Evolutionary conservation across 2,797 vertebrate genomes (phyloP).

Genomic region (Paedocypris micromegethes): DNA sequence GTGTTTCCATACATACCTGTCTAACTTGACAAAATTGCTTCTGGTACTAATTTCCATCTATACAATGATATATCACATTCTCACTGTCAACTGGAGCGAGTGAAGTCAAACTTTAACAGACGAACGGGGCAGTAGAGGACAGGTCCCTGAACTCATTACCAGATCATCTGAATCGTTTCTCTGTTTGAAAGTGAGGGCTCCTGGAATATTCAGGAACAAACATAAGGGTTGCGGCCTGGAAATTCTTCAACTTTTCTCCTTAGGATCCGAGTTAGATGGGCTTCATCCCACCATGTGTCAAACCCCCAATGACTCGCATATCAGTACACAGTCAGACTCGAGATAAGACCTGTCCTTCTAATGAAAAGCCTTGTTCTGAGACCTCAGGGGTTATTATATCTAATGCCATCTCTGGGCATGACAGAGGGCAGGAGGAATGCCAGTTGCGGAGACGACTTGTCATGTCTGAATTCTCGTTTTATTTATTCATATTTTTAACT

Average conservation of each 20-base stretch:
- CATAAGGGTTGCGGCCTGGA: slow-evolving; percentile 25
- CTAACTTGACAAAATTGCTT: slow-evolving; percentile 30
- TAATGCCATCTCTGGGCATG: slow-evolving; percentile 22
- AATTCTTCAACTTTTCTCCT: slow-evolving; percentile 20
- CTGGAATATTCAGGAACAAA: slow-evolving; percentile 31
- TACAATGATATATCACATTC: slow-evolving; percentile 33
- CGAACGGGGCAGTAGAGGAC: slow-evolving; percentile 20
- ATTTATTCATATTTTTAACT: slow-evolving; percentile 26
- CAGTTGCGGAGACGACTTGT: slow-evolving; percentile 48
- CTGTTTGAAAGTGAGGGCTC: slow-evolving; percentile 23
- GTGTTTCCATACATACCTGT: slow-evolving; percentile 5
- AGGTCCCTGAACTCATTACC: slow-evolving; percentile 38
- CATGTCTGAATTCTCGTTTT: slow-evolving; percentile 34
- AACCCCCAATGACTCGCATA: slow-evolving; percentile 51
- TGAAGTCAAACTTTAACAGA: slow-evolving; percentile 32
- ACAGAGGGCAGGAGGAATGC: slow-evolving; percentile 38
- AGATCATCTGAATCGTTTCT: slow-evolving; percentile 9
- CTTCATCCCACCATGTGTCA: slow-evolving; percentile 52
- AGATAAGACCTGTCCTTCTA: slow-evolving; percentile 57
- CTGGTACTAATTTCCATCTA: slow-evolving; percentile 14
- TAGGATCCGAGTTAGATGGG: slow-evolving; percentile 25
- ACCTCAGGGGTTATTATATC: slow-evolving; percentile 46
- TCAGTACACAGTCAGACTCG: slow-evolving; percentile 14
- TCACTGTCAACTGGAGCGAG: slow-evolving; percentile 20
- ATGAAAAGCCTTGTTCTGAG: slow-evolving; percentile 60